Conservation (phyloP, 2,888 invertebrate species). For the Sialis fuliginosa region DNA sequence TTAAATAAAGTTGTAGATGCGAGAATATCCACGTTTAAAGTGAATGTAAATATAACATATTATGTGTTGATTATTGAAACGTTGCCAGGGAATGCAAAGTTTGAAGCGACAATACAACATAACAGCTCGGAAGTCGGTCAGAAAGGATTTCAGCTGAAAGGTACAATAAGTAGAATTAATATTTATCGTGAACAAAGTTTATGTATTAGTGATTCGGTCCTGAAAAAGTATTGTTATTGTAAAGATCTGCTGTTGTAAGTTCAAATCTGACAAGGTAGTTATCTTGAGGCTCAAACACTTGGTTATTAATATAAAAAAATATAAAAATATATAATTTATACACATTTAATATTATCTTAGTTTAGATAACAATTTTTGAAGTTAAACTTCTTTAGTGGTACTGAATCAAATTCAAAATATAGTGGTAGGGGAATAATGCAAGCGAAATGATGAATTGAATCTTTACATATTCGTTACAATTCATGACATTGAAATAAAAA, state of each 20-base stretch:
- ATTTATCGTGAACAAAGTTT: conserved; percentile 29
- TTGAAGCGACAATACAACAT: conserved; percentile 45
- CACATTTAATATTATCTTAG: no score
- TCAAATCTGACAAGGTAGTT: no score
- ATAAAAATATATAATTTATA: neutral
- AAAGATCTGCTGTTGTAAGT: conserved; percentile 6
- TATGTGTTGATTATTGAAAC: conserved; percentile 53
- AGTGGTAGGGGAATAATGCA: no score
- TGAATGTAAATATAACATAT: conserved; percentile 22
- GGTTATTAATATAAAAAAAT: no score
- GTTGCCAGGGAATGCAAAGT: conserved; percentile 46
- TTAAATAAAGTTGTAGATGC: conserved; percentile 30
- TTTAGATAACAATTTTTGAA: no score
- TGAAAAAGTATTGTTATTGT: conserved; percentile 42
- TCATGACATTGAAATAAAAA: no score
- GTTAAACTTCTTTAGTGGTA: no score
- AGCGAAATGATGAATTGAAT: no score
- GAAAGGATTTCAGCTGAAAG: conserved; percentile 30
- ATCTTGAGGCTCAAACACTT: no score
- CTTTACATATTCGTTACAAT: no score
- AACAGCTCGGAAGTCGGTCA: conserved; percentile 24
- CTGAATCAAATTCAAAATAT: no score
- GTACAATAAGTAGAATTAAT: conserved; percentile 43
- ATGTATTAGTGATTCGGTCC: conserved; percentile 30
- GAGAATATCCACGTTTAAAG: conserved; percentile 13